phyloP scores from a whole-genome alignment of 2,797 vertebrate genomes.

The Micropoecilia bifurca region DNA sequence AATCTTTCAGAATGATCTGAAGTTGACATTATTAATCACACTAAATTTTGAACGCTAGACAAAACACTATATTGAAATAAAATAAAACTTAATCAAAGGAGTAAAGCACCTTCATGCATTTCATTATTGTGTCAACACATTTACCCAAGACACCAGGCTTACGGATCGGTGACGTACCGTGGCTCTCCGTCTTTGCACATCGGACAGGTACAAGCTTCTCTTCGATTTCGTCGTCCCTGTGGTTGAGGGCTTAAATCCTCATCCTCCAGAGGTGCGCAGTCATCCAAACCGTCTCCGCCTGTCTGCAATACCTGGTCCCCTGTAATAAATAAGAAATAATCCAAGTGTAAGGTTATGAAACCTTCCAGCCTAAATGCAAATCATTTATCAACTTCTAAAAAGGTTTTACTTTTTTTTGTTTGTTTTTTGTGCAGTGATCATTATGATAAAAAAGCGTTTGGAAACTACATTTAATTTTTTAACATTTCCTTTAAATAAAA shows the following conservation, averaged over 20 bases:
- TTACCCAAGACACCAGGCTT: neutral
- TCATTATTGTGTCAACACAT: neutral
- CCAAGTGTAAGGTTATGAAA: neutral
- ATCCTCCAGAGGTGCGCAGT: constrained; percentile 85
- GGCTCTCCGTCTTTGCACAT: constrained; percentile 96
- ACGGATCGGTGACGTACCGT: constrained; percentile 78
- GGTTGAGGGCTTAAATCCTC: constrained; percentile 88
- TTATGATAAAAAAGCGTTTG: no score
- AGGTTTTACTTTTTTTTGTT: neutral
- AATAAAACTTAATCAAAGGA: neutral
- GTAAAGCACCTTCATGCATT: no score
- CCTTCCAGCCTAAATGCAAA: neutral
- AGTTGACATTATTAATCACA: neutral
- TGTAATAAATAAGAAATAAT: constrained; percentile 29
- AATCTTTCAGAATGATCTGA: neutral
- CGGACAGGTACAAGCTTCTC: constrained; percentile 97
- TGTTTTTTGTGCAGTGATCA: neutral
- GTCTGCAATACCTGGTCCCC: constrained; percentile 81
- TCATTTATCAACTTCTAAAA: neutral
- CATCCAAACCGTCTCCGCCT: constrained; percentile 86
- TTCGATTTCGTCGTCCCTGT: constrained; percentile 87
- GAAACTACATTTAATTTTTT: neutral
- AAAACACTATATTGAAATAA: neutral
- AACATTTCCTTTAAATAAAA: neutral
- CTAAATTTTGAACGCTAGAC: neutral